Base-by-base conservation (phyloP, 2,888 invertebrate genomes). In the Lysandra bellargus region DNA sequence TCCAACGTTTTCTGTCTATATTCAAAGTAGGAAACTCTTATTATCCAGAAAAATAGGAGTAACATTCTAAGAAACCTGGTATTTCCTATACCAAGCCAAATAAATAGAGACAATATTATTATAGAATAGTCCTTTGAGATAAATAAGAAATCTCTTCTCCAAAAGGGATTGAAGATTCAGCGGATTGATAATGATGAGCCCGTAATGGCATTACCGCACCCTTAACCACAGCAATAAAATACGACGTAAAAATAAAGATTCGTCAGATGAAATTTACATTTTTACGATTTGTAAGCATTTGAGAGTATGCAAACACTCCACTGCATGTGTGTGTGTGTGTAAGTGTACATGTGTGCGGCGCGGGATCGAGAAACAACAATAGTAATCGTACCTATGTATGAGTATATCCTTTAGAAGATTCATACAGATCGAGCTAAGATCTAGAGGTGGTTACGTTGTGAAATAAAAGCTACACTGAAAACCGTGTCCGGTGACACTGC, bases 331-430 rank as follows among this genome's bases (percentile, higher is more conserved):
- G 64, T 64, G 23, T 6, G 64, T 64, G 4, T 33, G 61, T 23
- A 7, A 23, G 23, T 9, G 69, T 64, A 3, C 4, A 3, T 30
- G 30, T 69, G 64, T 30, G 64, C 30, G 64, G 23, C 57, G 64
- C 30, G 30, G 12, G 30, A 92, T 92, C 92, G 90, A 90, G 91
- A 91, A 93, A 93, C 92, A 94, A 94, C 93, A 94, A 94, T 94
- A 91, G 90, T 75, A 79, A 85, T 85, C 86, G 87, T 89, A 87
- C 84, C 86, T 88, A 91, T 89, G 90, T 90, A 89, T 89, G 89
- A 88, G 89, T 87, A 90, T 90, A 92, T 94, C 91, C 92, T 90
- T 90, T 88, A 88, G 88, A 90, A 89, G 90, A 90, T 88, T 89
- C 85, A 83, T 83, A 17, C 17, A 76, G 76, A 57, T 6, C 78